Evolutionary conservation across 2,888 invertebrate genomes (phyloP).

Genomic region (Eupithecia subumbrata): DNA sequence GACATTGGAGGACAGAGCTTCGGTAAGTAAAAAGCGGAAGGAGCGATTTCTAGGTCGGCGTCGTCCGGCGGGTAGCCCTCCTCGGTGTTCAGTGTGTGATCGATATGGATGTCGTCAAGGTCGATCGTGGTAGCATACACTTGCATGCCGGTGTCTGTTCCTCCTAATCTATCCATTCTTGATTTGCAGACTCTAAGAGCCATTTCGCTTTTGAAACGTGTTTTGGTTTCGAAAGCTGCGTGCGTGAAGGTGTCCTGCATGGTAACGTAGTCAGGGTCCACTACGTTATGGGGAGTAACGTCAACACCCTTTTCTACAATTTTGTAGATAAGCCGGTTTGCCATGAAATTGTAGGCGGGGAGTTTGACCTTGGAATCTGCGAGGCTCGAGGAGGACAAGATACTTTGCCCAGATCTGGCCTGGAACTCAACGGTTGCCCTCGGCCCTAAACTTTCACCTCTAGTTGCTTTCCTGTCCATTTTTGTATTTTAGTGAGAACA

Average conservation of each 20-base stretch:
- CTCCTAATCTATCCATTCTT: conserved; percentile 46
- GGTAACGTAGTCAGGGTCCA: conserved; percentile 58
- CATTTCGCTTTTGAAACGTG: conserved; percentile 57
- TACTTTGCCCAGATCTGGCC: conserved; percentile 8
- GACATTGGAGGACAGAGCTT: conserved; percentile 61
- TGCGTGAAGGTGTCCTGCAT: conserved; percentile 68
- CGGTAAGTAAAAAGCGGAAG: conserved; percentile 74
- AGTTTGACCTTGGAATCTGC: conserved; percentile 46
- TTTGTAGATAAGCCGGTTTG: conserved; percentile 58
- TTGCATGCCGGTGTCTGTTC: conserved; percentile 62
- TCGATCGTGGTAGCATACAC: conserved; percentile 77
- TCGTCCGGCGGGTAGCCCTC: conserved; percentile 60
- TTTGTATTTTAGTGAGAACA: background rate
- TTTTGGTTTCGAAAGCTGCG: conserved; percentile 67
- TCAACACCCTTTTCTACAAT: conserved; percentile 61
- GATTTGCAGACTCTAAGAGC: conserved; percentile 53
- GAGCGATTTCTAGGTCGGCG: conserved; percentile 63
- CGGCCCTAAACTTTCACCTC: background rate
- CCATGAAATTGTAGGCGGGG: conserved; percentile 57
- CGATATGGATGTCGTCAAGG: conserved; percentile 82
- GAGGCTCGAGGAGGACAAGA: conserved; percentile 41
- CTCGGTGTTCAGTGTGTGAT: conserved; percentile 76
- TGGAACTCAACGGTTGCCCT: background rate
- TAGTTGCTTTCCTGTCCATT: background rate
- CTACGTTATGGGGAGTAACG: conserved; percentile 69